Evolutionary conservation across 53 echinoderm and acorn worm genomes (phyloP), one percentile per base, ranked within the genome.

Genomic region (Holothuria scabra): DNA sequence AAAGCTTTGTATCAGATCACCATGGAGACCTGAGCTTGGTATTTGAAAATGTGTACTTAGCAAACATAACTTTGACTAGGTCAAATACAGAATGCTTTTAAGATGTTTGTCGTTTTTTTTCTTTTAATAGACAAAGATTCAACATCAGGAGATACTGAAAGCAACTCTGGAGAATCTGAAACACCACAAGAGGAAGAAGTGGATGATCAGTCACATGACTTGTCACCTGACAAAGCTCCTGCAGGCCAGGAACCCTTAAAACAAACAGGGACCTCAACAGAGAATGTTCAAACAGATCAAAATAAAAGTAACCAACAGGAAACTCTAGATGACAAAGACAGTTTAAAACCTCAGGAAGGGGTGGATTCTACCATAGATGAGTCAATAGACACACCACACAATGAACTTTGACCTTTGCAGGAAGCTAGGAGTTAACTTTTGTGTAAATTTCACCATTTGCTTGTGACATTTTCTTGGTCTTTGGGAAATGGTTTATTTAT

Each of bases 241-340:
- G 69, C 69, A 22, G 34, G 34, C 34, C 69, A 69, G 69, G 69
- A 69, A 37, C 13, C 69, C 41, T 10, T 21, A 20, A 41, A 69
- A 11, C 20, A 32, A 16, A 30, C 31, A 33, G 20, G 8, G 52
- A 18, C 52, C 0, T 14, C 16, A 18, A 6, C 52, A 52, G 69
- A 34, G 10, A 9, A n/a, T n/a, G 35, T 21, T 22, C 35, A 69
- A 34, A 32, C 16, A 6, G 41, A 34, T 41, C 69, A 69, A 34
- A 69, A 34, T 32, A 69, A 69, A 30, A 69, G 69, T 69, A 41
- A 69, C 31, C 18, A 69, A 34, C 34, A 69, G 38, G 34, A 69
- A 52, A 52, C 18, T 2, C 1, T 52, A 69, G 69, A 69, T 32
- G 69, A 33, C 29, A 34, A 69, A 18, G 69, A 69, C 28, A 25